Base-by-base conservation (phyloP, 2,113 vertebrate genomes). In the Caranx ignobilis region DNA sequence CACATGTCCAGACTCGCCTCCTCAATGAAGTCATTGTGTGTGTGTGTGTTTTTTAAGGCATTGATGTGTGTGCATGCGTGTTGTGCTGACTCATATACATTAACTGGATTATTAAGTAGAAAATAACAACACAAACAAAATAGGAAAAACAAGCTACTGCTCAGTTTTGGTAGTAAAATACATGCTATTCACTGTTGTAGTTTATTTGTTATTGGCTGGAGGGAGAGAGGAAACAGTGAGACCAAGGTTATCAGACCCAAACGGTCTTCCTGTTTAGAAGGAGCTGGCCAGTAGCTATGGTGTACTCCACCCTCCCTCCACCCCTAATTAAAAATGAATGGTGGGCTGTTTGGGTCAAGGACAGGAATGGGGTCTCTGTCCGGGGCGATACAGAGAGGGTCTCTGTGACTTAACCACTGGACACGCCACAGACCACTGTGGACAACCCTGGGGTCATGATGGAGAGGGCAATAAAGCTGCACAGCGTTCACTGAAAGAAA, bases 321-420 rank as follows among this genome's bases (percentile, higher is more conserved):
- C 70, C 77, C 57, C 85, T 85, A 73, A 92, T 94, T 89, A 88
- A 91, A 91, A 89, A 87, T 93, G 84, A 93, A 93, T 93, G 80
- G 80, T 75, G 82, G 71, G 67, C 81, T 91, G 86, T 93, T 83
- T 79, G 81, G 91, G 90, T 92, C 92, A 93, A 84, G 89, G 88
- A 65, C 84, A 82, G 86, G 62, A 90, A 83, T 63, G 71, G 77
- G 75, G 74, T 87, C 85, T 92, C 76, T 88, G 88, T 90, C 79
- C 35, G 3, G 39, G 77, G 70, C 68, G 71, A 85, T 41, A 92
- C 85, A 92, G 77, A 89, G 87, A 48, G 72, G 67, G 69, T 82
- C 82, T 89, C 81, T 91, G 89, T 91, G 83, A 48, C 48, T 66
- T 34, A 52, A 75, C 72, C 18, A 56, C 80, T 71, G 75, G 75